Evolutionary conservation across 2,797 vertebrate species (phyloP).

Genomic region (Xenops minutus): DNA sequence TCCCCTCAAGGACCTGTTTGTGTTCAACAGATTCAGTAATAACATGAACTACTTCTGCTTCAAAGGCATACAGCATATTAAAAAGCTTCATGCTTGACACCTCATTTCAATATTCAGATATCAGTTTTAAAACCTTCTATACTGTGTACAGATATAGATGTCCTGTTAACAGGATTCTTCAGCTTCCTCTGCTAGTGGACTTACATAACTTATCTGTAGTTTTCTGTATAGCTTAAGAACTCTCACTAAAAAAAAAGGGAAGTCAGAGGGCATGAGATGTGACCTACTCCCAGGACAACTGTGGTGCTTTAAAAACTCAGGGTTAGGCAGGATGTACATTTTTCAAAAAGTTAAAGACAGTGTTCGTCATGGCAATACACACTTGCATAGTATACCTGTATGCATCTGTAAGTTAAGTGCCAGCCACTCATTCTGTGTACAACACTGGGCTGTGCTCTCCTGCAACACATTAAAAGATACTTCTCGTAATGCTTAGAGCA

Average conservation of each 20-base stretch:
- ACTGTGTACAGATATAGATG: slow-evolving; percentile 9
- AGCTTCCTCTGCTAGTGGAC: slow-evolving; percentile 50
- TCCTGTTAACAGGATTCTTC: slow-evolving; percentile 7
- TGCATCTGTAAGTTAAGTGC: slow-evolving; percentile 79
- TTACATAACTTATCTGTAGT: slow-evolving; percentile 47
- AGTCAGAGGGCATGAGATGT: slow-evolving; percentile 49
- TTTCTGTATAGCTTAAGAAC: slow-evolving; percentile 47
- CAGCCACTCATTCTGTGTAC: slow-evolving; percentile 77
- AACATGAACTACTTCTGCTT: slow-evolving; percentile 28
- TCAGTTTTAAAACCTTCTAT: slow-evolving; percentile 48
- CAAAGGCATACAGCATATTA: slow-evolving; percentile 47
- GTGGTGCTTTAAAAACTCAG: slow-evolving; percentile 68
- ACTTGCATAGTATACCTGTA: slow-evolving; percentile 92
- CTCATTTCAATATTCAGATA: slow-evolving; percentile 47
- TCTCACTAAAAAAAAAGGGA: slow-evolving; percentile 35
- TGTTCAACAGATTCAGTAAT: slow-evolving; percentile 17
- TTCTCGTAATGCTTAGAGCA: slow-evolving; percentile 74
- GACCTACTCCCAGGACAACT: slow-evolving; percentile 64
- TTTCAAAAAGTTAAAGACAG: slow-evolving; percentile 75
- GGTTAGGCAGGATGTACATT: slow-evolving; percentile 67
- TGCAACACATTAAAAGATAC: slow-evolving; percentile 74
- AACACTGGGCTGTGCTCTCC: slow-evolving; percentile 72
- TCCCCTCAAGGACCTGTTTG: slow-evolving; percentile 36
- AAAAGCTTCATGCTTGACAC: slow-evolving; percentile 51
- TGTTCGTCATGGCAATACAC: slow-evolving; percentile 75